Evolutionary conservation across 2,888 invertebrate genomes (phyloP), one percentile per base, ranked within the genome.

Genomic region (Polydesmus complanatus): DNA sequence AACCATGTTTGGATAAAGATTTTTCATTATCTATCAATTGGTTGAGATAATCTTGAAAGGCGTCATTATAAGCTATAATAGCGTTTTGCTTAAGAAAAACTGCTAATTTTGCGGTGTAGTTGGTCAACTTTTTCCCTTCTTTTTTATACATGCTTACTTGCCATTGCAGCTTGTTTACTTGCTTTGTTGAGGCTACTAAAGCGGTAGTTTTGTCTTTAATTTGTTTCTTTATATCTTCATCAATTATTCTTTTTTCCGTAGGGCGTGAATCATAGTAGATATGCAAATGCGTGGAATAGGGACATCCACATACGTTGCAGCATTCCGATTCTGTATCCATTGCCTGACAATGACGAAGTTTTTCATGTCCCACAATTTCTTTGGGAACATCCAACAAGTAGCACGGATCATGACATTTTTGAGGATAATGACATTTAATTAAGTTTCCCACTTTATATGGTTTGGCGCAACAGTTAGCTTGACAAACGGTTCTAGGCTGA

Each of bases 401-500:
- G 37, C 37, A 37, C 5, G 37, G 37, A 37, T 37, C 37, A 37
- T 37, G 37, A 14, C 37, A 37, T 14, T 37, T 37, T 14, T 37
- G 37, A 37, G 37, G 37, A 37, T 37, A 37, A 37, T 37, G 37
- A 37, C 14, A 37, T 37, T 37, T 37, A 37, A 8, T 8, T 8
- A 37, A 8, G 37, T 14, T 14, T 5, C 14, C 14, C 5, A 37
- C 37, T 37, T 8, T 37, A 37, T 37, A 37, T 8, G n/a, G n/a
- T 21, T 60, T 26, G 1, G 25, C 27, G 50, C 60, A 60, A 3
- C 18, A 5, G 1, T 8, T 5, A 18, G 27, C 52, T 1, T 27
- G 47, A 47, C 61, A 61, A 5, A 61, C 56, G 18, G 56, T 56
- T 23, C 56, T 27, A 8, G 56, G 56, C 3, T 61, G 27, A 11